These are phyloP conservation scores for Sus cebifrons DNA, from an alignment of 2,797 vertebrate species.

Conservation along the genomic window DNA sequence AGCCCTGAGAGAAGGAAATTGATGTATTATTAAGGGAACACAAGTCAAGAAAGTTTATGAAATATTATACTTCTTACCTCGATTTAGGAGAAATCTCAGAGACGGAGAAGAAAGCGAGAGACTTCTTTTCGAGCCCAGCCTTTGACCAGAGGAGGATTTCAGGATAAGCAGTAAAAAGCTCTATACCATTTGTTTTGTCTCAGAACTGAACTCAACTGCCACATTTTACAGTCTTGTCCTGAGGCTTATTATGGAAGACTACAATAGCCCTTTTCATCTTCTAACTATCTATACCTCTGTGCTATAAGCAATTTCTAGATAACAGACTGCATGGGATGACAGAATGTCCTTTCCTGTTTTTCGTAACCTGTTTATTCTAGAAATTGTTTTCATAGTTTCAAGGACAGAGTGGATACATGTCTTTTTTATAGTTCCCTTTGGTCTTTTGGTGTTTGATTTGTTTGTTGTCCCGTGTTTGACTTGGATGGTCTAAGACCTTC, in stretches of 20 bases:
- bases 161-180: constrained; percentile 32
- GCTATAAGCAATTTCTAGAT: constrained; percentile 71
- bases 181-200: constrained; percentile 67
- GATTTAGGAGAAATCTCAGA: constrained; percentile 57
- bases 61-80: constrained; percentile 4
- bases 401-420: constrained; percentile 82
- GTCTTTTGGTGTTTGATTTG: constrained; percentile 81
- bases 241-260: constrained; percentile 60
- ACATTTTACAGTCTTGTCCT: constrained; percentile 67
- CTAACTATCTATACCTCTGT: constrained; percentile 59
- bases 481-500: constrained; percentile 68
- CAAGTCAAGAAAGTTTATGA: constrained; percentile 13
- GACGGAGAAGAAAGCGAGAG: neutral
- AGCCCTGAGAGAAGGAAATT: neutral
- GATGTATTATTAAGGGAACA: constrained; percentile 7
- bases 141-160: constrained; percentile 28
- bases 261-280: constrained; percentile 45
- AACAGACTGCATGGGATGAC: neutral
- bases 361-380: constrained; percentile 79
- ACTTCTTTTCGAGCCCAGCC: constrained; percentile 13
- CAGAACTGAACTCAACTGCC: constrained; percentile 45
- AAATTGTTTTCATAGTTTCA: constrained; percentile 84
- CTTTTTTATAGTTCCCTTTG: constrained; percentile 83
- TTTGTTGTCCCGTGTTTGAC: constrained; percentile 76
- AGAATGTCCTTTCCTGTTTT: constrained; percentile 73